Conservation (phyloP, 2,888 invertebrate genomes). For the Geophilus truncorum region DNA sequence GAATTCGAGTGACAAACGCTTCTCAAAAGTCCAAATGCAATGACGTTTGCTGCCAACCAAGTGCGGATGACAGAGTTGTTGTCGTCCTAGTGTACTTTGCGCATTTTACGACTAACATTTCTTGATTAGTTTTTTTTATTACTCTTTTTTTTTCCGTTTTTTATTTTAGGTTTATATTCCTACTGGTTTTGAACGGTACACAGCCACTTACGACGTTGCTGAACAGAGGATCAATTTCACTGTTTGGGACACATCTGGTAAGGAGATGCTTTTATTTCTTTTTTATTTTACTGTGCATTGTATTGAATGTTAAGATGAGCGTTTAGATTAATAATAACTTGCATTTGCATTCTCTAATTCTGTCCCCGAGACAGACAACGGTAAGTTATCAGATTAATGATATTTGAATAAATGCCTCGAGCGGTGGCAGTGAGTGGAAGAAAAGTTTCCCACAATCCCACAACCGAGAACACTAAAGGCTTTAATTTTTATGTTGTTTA, state of each 20-base stretch:
- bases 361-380: no score
- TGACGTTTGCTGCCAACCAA: no score
- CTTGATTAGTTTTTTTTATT: no score
- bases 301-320: neutral
- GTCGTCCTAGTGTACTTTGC: no score
- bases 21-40: neutral
- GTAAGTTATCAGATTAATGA: no score
- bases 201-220: constrained; percentile 57
- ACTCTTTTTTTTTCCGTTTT: neutral
- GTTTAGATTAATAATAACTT: no score
- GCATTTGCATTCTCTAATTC: no score
- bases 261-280: constrained; percentile 39
- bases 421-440: no score
- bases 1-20: neutral
- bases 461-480: neutral
- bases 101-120: no score
- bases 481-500: neutral
- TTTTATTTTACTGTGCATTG: neutral
- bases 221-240: constrained; percentile 59
- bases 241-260: constrained; percentile 62
- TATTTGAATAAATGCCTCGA: no score
- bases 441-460: neutral
- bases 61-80: no score
- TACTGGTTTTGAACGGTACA: constrained; percentile 61
- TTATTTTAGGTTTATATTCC: constrained; percentile 56